Percentiles rank a stretch among this genome's conserved stretches.
phyloP scores from a whole-genome alignment of 23 tunicate species.

The Halocynthia roretzi region DNA sequence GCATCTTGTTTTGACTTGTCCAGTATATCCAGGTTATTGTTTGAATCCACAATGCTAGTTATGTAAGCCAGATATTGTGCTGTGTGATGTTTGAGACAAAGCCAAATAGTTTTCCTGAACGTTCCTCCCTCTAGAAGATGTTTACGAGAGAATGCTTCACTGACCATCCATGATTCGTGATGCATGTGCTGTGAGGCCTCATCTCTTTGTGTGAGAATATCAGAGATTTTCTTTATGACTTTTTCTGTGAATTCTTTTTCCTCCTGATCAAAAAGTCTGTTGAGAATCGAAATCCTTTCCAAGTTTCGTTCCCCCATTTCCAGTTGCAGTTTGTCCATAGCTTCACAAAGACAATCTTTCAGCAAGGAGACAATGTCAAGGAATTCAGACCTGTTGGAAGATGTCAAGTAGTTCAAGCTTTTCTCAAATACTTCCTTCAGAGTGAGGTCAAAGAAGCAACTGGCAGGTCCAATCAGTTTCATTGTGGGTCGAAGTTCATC shows the following conservation, averaged over 20 bases:
- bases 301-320: not conserved
- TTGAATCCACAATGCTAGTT: constrained; percentile 24
- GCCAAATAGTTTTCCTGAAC: constrained; percentile 32
- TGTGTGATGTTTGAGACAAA: constrained; percentile 18
- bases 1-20: not conserved
- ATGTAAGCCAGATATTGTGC: constrained; percentile 31
- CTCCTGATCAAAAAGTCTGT: not conserved
- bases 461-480: constrained; percentile 36
- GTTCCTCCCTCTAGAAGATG: constrained; percentile 59
- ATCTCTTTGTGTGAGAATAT: not conserved
- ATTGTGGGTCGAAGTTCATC: constrained; percentile 54
- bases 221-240: too few species aligned
- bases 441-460: constrained; percentile 21
- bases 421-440: constrained; percentile 33
- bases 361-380: constrained; percentile 26
- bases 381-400: not conserved
- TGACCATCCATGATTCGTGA: constrained; percentile 22
- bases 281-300: constrained; percentile 31
- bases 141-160: constrained; percentile 36
- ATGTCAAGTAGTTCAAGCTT: not conserved
- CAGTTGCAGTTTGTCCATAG: constrained; percentile 25
- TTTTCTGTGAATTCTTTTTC: not conserved
- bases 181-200: not conserved
- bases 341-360: constrained; percentile 20
- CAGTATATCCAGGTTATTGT: constrained; percentile 37